Conservation (phyloP, 2,113 vertebrate genomes). For the Peucedramus taeniatus region DNA sequence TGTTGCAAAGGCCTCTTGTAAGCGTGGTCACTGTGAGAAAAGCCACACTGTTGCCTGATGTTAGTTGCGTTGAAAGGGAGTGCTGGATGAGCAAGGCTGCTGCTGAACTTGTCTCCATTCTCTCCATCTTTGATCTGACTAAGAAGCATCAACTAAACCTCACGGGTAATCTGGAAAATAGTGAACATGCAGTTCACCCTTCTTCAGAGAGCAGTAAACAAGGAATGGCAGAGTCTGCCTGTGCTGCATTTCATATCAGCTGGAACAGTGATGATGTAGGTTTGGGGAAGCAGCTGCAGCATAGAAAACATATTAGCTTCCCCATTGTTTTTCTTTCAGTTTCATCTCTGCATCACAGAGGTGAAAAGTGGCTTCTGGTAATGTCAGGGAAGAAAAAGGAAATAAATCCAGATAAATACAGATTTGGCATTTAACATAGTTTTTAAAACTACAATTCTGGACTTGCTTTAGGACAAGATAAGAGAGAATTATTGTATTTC, state of each 20-base stretch:
- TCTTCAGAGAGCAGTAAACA: not conserved
- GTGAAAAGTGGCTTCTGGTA: not conserved
- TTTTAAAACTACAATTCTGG: not conserved
- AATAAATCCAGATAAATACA: not conserved
- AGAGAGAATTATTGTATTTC: not conserved
- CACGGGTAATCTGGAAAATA: not conserved
- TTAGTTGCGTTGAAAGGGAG: not conserved
- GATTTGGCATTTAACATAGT: not conserved
- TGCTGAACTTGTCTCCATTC: not conserved
- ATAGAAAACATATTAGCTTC: not conserved
- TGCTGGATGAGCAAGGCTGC: conserved; percentile 10
- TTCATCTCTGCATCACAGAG: not conserved
- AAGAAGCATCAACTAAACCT: not conserved
- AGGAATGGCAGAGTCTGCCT: not conserved
- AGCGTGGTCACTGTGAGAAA: conserved; percentile 4
- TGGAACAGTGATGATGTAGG: not conserved
- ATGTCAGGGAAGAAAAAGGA: not conserved
- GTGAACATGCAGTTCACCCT: not conserved
- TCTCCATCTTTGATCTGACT: not conserved
- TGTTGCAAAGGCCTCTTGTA: not conserved
- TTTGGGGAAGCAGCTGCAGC: not conserved
- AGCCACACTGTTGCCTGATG: not conserved
- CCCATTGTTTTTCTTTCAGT: not conserved
- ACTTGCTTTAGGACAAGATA: not conserved
- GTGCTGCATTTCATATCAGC: not conserved